A percentile compares a stretch with the other conserved stretches of the same genome.
Conservation (phyloP, 2,888 invertebrate genomes). For the Blera fallax region DNA sequence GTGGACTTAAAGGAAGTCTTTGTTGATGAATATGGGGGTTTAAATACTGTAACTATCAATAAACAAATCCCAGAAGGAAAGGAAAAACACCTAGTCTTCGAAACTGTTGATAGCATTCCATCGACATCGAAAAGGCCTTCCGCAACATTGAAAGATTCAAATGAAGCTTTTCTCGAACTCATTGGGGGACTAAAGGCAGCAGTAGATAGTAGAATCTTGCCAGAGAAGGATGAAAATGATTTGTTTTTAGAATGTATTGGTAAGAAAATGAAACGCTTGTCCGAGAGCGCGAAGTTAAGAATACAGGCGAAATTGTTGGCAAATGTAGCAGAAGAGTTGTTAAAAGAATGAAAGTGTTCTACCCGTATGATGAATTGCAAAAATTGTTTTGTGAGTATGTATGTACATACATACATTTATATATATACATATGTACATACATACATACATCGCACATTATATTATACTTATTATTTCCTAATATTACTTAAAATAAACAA, state of each 20-base stretch:
- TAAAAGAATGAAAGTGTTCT: neutral
- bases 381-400: no score
- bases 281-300: neutral
- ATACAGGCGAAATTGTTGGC: conserved; percentile 5
- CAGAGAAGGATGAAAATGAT: conserved; percentile 23
- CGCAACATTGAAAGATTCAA: neutral
- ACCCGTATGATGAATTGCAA: no score
- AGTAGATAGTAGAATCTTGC: neutral
- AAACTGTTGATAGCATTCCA: neutral
- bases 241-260: conserved; percentile 16
- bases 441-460: no score
- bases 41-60: neutral
- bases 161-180: neutral
- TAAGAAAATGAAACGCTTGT: conserved; percentile 25
- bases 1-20: neutral
- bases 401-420: no score
- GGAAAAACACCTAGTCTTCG: neutral
- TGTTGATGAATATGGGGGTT: neutral
- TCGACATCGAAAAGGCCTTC: neutral
- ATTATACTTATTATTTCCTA: no score
- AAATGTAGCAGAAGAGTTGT: neutral
- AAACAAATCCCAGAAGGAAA: neutral
- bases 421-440: no score
- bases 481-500: no score
- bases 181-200: neutral